Evolutionary conservation across 2,888 invertebrate genomes (phyloP), one percentile per base, ranked within the genome.

Genomic region (Hedya salicella): DNA sequence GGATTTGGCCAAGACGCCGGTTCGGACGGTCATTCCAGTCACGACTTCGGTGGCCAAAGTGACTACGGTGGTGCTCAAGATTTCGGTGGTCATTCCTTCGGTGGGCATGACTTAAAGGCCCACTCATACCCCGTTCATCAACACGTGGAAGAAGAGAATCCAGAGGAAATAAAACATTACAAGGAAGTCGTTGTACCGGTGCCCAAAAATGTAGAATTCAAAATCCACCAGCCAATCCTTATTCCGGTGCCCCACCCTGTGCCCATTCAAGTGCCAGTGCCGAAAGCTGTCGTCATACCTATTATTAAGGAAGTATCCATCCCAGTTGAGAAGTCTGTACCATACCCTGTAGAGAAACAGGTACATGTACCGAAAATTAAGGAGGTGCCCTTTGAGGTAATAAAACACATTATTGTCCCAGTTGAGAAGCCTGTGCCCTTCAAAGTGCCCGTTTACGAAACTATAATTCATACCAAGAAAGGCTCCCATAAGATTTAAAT

Each of bases 241-340:
- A 93, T 94, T 0, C 93, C 94, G 0, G 93, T 94, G 0, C 93
- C 94, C 0, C 95, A 95, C 70, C 95, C 95, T 0, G 94, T 95
- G 25, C 95, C 95, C 0, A 95, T 95, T 1, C 94, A 95, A 39
- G 89, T 95, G 0, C 95, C 95, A 0, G 95, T 95, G 0, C 93
- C 95, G 0, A 95, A 94, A 72, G 95, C 95, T 0, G 92, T 95
- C 0, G 95, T 95, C 0, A 94, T 95, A 0, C 95, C 95, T 0
- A 93, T 95, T 3, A 89, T 95, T 36, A 95, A 95, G 77, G 95
- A 95, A 71, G 92, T 95, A 1, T 93, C 94, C 0, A 93, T 95
- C 25, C 95, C 95, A 0, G 94, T 95, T 0, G 95, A 95, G 74
- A 95, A 95, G 77, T 95, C 95, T 21, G 95, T 95, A 3, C 95